Percentiles rank a stretch among this genome's conserved stretches.
phyloP scores from a whole-genome alignment of 2,797 vertebrate species.

The Natrix natrix region DNA sequence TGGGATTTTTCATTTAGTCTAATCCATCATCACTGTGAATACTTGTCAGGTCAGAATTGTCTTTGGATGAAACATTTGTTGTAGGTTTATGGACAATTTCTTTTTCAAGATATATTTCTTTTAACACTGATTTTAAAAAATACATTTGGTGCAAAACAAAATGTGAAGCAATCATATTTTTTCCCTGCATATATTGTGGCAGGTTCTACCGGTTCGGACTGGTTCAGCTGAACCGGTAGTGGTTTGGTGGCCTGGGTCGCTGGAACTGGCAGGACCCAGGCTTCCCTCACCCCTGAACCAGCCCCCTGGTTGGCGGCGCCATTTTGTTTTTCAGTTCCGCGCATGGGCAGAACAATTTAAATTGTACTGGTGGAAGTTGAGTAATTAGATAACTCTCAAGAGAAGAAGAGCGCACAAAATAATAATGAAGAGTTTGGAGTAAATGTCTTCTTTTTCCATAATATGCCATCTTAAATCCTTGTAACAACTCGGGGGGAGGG shows the following conservation, averaged over 20 bases:
- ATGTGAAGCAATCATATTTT: background rate
- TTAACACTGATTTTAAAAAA: background rate
- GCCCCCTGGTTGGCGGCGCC: no score
- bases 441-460: background rate
- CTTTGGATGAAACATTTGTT: background rate
- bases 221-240: no score
- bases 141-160: background rate
- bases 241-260: no score
- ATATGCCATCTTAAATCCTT: conserved; percentile 53
- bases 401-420: background rate
- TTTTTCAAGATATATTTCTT: background rate
- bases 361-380: background rate
- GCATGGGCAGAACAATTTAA: no score
- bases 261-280: no score
- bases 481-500: conserved; percentile 22
- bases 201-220: no score
- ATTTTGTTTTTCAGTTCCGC: no score
- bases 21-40: background rate
- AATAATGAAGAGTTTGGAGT: background rate
- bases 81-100: background rate
- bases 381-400: background rate
- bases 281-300: no score
- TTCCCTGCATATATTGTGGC: background rate
- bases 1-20: background rate
- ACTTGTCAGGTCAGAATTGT: background rate